A percentile compares a stretch with the other conserved stretches of the same genome.
Conservation (phyloP, 92 coral and sea anemone genomes). For the Porites lobata region DNA sequence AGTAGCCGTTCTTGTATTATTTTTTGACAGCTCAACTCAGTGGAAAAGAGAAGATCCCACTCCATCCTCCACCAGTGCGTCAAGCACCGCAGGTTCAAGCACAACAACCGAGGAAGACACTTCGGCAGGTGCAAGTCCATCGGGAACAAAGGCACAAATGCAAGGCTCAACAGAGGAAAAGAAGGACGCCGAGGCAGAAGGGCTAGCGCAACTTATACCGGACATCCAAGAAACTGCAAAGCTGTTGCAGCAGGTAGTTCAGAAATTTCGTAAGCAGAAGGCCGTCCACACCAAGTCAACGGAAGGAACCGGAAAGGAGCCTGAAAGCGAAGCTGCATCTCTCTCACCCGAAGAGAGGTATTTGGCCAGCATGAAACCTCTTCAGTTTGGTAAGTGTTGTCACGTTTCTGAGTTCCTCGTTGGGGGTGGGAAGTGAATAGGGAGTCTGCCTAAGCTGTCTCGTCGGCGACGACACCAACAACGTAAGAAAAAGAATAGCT, state of each 20-base stretch:
- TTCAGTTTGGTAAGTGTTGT: constrained; percentile 91
- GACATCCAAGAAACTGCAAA: constrained; percentile 96
- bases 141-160: background rate
- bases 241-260: constrained; percentile 82
- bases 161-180: constrained; percentile 42
- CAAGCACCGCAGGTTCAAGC: constrained; percentile 10
- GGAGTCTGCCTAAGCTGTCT: too few relatives aligned
- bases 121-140: background rate
- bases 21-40: constrained; percentile 37
- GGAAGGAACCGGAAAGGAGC: constrained; percentile 28
- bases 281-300: constrained; percentile 40
- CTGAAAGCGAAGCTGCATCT: constrained; percentile 29
- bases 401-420: background rate
- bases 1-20: background rate
- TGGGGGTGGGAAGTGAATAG: background rate
- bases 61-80: background rate
- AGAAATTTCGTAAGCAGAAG: constrained; percentile 68
- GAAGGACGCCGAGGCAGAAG: constrained; percentile 94
- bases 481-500: too few relatives aligned
- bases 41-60: constrained; percentile 25
- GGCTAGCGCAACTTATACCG: constrained; percentile 92
- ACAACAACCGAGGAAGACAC: background rate
- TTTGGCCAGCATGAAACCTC: constrained; percentile 84
- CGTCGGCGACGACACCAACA: too few relatives aligned
- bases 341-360: constrained; percentile 88